A percentile compares a stretch with the other conserved stretches of the same genome.
These are phyloP conservation scores for Bungarus multicinctus DNA, from an alignment of 2,113 vertebrate genomes.

Conservation along the genomic window DNA sequence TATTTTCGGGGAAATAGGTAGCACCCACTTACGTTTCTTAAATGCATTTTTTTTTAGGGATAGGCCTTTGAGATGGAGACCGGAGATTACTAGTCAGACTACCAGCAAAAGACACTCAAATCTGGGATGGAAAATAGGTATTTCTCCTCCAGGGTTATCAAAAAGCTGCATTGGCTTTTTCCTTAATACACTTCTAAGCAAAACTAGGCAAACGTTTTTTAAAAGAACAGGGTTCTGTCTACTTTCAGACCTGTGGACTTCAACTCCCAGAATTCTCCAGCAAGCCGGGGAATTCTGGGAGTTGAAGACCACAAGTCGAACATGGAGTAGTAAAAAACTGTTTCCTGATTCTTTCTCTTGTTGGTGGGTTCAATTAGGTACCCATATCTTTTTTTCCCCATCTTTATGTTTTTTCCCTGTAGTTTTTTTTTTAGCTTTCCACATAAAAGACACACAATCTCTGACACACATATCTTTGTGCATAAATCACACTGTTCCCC, in stretches of 20 bases:
- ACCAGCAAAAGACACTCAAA: not conserved
- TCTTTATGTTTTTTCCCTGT: not conserved
- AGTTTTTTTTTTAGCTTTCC: conserved; percentile 13
- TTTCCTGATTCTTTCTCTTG: conserved; percentile 4
- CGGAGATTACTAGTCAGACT: too few species aligned
- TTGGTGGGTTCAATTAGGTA: not conserved
- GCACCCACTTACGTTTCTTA: not conserved
- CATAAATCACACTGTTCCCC: not conserved
- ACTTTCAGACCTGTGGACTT: not conserved
- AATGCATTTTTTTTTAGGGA: not conserved
- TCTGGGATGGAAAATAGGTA: not conserved
- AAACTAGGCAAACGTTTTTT: not conserved
- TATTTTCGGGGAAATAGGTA: too few species aligned
- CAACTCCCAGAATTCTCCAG: not conserved
- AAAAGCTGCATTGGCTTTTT: not conserved
- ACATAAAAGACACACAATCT: conserved; percentile 11
- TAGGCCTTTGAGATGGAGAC: not conserved
- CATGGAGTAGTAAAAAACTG: fast-evolving
- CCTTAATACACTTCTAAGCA: too few species aligned
- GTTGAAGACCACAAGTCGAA: not conserved
- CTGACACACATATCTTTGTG: not conserved
- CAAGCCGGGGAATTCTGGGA: not conserved
- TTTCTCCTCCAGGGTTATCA: not conserved
- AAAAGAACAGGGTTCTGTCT: not conserved
- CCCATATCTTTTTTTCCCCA: not conserved